Conservation (phyloP, 2,888 invertebrate genomes). For the Cylindroiulus punctatus region DNA sequence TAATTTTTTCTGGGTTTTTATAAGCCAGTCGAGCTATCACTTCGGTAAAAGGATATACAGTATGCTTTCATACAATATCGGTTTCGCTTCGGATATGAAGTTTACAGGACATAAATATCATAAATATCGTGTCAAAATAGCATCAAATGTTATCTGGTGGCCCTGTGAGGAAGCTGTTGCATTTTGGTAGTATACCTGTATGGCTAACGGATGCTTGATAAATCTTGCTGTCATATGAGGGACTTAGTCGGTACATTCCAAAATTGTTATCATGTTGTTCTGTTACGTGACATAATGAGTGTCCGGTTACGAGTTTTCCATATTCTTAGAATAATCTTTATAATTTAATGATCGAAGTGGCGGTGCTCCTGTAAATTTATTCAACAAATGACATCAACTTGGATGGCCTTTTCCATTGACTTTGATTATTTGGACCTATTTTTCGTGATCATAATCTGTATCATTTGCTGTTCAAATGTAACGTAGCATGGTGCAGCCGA, state of each 20-base stretch:
- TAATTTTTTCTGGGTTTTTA: too few species aligned
- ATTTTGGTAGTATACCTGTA: neutral
- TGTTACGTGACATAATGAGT: neutral
- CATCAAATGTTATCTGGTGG: too few species aligned
- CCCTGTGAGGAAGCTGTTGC: neutral
- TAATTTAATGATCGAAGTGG: neutral
- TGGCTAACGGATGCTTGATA: neutral
- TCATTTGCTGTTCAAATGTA: neutral
- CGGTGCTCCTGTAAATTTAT: neutral
- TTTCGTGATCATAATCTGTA: neutral
- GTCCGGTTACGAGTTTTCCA: neutral
- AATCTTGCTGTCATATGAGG: neutral
- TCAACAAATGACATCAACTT: neutral
- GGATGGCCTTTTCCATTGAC: neutral
- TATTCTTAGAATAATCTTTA: neutral
- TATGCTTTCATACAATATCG: too few species aligned
- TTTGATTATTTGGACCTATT: neutral
- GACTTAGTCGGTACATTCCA: constrained; percentile 8
- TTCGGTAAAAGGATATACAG: too few species aligned
- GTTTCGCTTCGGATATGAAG: too few species aligned
- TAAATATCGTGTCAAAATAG: neutral
- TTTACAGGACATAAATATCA: too few species aligned
- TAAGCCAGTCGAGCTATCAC: too few species aligned
- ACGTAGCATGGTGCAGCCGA: neutral
- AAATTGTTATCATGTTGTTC: neutral